Base-by-base conservation (phyloP, 2,797 vertebrate genomes). In the Bucorvus abyssinicus region DNA sequence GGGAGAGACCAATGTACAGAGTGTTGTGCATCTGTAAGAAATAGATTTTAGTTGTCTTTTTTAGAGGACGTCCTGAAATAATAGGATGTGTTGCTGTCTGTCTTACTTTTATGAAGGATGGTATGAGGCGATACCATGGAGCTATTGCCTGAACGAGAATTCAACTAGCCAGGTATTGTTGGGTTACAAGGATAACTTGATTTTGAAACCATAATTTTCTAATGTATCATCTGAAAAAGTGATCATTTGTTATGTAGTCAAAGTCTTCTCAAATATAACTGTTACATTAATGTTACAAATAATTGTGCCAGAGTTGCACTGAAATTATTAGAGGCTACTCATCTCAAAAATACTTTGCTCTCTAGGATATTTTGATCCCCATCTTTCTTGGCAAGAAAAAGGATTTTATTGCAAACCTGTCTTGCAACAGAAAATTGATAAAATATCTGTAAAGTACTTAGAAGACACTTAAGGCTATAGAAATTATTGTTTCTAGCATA, bases 111-210 rank as follows among this genome's bases (percentile, higher is more conserved):
- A 6, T 93, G 60, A 93, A 98, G 98, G 98, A 98, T 60, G 94
- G 94, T 74, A 42, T 98, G 55, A 97, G 98, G 64, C 85, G 98
- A 20, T 98, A 97, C 74, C 30, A 29, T 6, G 98, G 98, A 92
- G 98, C 98, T 16, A 87, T 98, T 79, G 97, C 97, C 40, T 90
- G 97, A 49, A 98, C 94, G 84, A 98, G 97, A 95, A 98, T 98
- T 84, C 94, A 87, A 56, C 96, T 98, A 36, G 96, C 97, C 92
- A 98, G 98, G 98, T 98, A 97, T 83, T n/a, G 36, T 13, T 32
- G 23, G 16, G 21, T 16, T 56, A 18, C 38, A 67, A 90, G 64
- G 52, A 55, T 52, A 32, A 59, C 22, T 65, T 82, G 10, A 27
- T 47, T 78, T 42, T 73, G 22, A 67, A 76, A 90, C 77, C 19